A percentile compares a stretch with the other conserved stretches of the same genome.
phyloP scores from a whole-genome alignment of 2,113 vertebrate genomes.

The Centropristis striata region DNA sequence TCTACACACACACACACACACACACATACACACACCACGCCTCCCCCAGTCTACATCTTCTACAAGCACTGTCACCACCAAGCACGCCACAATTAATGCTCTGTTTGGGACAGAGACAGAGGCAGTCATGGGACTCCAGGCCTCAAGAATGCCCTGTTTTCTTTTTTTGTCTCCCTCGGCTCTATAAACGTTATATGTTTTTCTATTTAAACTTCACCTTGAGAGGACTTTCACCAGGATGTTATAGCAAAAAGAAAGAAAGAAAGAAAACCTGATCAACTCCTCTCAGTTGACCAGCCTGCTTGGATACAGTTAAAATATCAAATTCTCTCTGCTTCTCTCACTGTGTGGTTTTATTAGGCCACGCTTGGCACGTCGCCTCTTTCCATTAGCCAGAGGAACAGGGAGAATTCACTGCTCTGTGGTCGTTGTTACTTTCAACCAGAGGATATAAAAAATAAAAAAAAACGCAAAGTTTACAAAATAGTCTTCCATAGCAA shows the following conservation, averaged over 20 bases:
- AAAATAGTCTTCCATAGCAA: conserved; percentile 68
- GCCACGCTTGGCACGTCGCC: conserved; percentile 57
- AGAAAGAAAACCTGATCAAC: conserved; percentile 12
- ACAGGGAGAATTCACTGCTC: conserved; percentile 34
- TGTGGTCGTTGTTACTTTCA: conserved; percentile 68
- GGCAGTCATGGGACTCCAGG: conserved; percentile 67
- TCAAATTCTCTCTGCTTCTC: conserved; percentile 36
- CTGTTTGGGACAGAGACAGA: conserved; percentile 67
- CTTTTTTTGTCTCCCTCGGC: conserved; percentile 12
- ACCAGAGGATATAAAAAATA: conserved; percentile 48
- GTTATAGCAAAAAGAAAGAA: not conserved
- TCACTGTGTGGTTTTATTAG: conserved; percentile 69
- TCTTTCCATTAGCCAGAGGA: conserved; percentile 67
- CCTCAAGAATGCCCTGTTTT: conserved; percentile 52
- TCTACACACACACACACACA: conserved; percentile 54
- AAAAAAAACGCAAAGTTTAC: conserved; percentile 57
- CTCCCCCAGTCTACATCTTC: conserved; percentile 43
- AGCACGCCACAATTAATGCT: conserved; percentile 70
- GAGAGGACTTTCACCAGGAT: conserved; percentile 6
- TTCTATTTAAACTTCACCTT: not conserved
- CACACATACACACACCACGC: conserved; percentile 24
- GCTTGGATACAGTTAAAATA: conserved; percentile 23
- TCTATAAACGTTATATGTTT: not conserved
- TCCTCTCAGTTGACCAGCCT: conserved; percentile 2
- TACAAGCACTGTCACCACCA: conserved; percentile 74